Evolutionary conservation across 2,888 invertebrate genomes (phyloP), one percentile per base, ranked within the genome.

Genomic region (Chouioia cunea): DNA sequence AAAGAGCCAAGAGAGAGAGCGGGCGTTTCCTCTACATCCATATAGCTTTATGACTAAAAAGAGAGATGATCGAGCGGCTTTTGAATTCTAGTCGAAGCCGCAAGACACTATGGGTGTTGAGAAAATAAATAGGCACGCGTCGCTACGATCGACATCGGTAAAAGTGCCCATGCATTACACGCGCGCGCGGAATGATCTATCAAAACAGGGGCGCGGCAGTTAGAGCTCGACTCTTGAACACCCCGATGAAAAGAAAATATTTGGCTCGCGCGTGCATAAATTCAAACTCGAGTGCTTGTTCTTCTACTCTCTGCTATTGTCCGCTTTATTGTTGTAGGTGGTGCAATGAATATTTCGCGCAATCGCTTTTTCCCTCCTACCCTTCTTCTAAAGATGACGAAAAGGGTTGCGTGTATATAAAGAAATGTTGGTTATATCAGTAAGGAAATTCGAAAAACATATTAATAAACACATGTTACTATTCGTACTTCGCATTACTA

Each of bases 171-270:
- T 27, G 27, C 27, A 27, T 27, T 27, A 6, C 27, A 27, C 27
- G 60, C 62, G 66, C 71, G 73, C 62, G 66, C 71, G 73, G 69
- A 71, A 74, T 71, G 48, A 73, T 76, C 78, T 78, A 80, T 80
- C 78, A 81, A 79, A 82, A 81, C 78, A 81, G 62, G 52, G 70
- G 59, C 20, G 63, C 16, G 60, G 64, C n/a, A n/a, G n/a, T n/a
- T n/a, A n/a, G n/a, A n/a, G n/a, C 4, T 47, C 62, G 60, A 66
- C 66, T 65, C 65, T 47, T 70, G 73, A 72, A 73, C 66, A 4
- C 65, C 71, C 59, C 46, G 74, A 81, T 81, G 78, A 75, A 81
- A 82, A 67, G 75, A 81, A 78, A 83, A 83, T 81, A 83, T 83
- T 83, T 80, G 78, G 65, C 72, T 64, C 72, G 43, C 56, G 56